These are phyloP conservation scores for Kryphioiulus occultus DNA, from an alignment of 2,888 invertebrate genomes.

Conservation along the genomic window DNA sequence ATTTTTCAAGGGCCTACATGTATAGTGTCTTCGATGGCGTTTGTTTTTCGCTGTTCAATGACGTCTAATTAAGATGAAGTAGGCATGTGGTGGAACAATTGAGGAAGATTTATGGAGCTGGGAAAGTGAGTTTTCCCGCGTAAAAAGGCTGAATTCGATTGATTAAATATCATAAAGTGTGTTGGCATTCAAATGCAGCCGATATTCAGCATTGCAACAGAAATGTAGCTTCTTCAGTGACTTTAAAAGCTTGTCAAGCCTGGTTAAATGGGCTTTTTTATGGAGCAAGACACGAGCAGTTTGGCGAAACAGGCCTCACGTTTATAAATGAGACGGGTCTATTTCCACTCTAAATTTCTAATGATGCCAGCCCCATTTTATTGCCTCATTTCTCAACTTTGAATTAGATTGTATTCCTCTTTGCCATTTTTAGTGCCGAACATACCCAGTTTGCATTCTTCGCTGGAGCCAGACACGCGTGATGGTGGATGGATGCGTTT, in stretches of 20 bases:
- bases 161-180: background rate
- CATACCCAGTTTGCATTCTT: background rate
- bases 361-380: slow-evolving; percentile 14
- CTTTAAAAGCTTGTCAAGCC: background rate
- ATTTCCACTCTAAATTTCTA: slow-evolving; percentile 18
- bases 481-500: slow-evolving; percentile 25
- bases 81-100: background rate
- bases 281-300: background rate
- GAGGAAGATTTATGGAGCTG: background rate
- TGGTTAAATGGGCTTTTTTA: background rate
- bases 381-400: slow-evolving; percentile 22
- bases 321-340: background rate
- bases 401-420: slow-evolving; percentile 35
- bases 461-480: background rate
- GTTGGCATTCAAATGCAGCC: background rate
- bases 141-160: background rate
- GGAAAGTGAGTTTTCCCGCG: background rate
- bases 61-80: slow-evolving; percentile 25
- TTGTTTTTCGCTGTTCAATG: background rate
- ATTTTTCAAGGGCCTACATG: background rate
- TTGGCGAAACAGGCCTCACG: background rate
- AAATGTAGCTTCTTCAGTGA: background rate
- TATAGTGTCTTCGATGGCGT: background rate
- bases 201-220: background rate
- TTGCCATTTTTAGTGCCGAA: background rate